Evolutionary conservation across 2,888 invertebrate species (phyloP).

Genomic region (Celastrina argiolus): DNA sequence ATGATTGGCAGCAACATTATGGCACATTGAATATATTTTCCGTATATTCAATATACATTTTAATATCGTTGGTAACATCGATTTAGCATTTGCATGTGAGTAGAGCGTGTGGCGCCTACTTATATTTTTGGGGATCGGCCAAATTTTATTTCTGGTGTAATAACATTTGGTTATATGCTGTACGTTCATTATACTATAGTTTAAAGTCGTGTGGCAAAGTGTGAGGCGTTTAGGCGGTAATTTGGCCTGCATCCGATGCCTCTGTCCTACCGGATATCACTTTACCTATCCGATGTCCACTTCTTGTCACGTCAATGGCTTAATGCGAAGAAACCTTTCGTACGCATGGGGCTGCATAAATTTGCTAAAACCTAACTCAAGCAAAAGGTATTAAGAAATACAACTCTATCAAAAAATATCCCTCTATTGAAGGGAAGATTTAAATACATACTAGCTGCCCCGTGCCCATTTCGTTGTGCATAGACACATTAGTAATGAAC

Average conservation of each 20-base stretch:
- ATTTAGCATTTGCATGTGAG: slow-evolving; percentile 13
- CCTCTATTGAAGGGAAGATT: no score
- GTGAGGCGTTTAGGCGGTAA: neutral
- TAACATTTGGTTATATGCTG: neutral
- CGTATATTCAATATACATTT: slow-evolving; percentile 1
- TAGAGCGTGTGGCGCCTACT: slow-evolving; percentile 13
- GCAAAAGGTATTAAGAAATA: no score
- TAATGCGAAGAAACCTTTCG: slow-evolving; percentile 4
- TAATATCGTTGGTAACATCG: slow-evolving; percentile 5
- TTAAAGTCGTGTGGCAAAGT: neutral
- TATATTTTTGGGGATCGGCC: slow-evolving; percentile 17
- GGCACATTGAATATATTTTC: neutral
- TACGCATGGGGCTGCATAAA: neutral
- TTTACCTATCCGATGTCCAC: slow-evolving; percentile 6
- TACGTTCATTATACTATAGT: neutral
- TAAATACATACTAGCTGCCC: no score
- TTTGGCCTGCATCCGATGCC: slow-evolving; percentile 15
- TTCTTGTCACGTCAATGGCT: neutral
- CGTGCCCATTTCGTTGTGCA: no score
- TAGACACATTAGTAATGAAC: no score
- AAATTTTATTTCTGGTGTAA: slow-evolving; percentile 1
- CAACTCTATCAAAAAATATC: no score
- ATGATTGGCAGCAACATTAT: neutral
- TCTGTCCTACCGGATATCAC: slow-evolving; percentile 12
- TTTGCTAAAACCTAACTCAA: neutral